These are phyloP conservation scores for Hylaeus volcanicus DNA, from an alignment of 1,140 invertebrate genomes.

Conservation along the genomic window DNA sequence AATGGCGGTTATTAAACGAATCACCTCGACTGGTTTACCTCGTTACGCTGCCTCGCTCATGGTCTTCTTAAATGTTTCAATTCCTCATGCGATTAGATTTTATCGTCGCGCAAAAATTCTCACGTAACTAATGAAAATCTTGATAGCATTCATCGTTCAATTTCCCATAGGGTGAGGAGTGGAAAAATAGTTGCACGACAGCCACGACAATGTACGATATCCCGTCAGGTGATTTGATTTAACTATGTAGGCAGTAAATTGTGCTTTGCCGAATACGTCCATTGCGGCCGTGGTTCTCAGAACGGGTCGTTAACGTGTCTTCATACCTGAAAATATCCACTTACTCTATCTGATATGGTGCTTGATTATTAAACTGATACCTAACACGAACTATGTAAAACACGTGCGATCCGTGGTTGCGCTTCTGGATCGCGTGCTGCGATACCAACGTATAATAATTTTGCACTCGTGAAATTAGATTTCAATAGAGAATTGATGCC, in stretches of 20 bases:
- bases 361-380: neutral
- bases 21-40: neutral
- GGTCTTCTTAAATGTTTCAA: slow-evolving; percentile 16
- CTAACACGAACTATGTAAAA: neutral
- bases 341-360: neutral
- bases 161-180: neutral
- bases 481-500: neutral
- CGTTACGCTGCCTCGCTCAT: neutral
- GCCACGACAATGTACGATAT: slow-evolving; percentile 10
- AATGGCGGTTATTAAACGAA: neutral
- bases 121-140: slow-evolving; percentile 35
- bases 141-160: slow-evolving; percentile 28
- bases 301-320: slow-evolving; percentile 11
- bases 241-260: neutral
- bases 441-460: neutral
- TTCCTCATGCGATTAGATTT: slow-evolving; percentile 9
- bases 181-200: slow-evolving; percentile 1
- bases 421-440: neutral
- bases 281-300: no score
- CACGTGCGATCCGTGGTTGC: neutral
- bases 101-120: neutral
- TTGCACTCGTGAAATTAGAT: neutral
- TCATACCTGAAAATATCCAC: neutral
- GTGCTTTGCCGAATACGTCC: neutral
- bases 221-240: neutral